Percentiles rank a stretch among this genome's conserved stretches.
Evolutionary conservation across 2,888 invertebrate genomes (phyloP).

Genomic region (Aproaerema taeniolella): DNA sequence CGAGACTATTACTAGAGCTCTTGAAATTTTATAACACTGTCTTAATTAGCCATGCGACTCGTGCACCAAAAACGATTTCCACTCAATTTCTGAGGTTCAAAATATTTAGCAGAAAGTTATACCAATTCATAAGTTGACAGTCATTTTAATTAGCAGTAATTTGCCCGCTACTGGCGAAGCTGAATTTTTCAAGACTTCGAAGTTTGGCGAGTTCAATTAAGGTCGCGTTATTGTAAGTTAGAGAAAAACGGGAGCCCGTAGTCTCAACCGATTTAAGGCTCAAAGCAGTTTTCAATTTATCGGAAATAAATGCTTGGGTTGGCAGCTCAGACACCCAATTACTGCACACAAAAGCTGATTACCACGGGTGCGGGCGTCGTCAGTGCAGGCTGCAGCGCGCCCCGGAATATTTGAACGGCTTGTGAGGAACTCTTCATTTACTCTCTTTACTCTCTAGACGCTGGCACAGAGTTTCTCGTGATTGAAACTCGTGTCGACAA

Average conservation of each 20-base stretch:
- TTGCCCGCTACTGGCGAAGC: too few species aligned
- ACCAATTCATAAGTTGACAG: background rate
- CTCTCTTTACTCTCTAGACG: slow-evolving; percentile 47
- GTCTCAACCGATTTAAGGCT: slow-evolving; percentile 59
- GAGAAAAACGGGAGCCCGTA: slow-evolving; percentile 22
- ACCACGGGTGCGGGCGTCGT: slow-evolving; percentile 55
- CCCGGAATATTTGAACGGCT: slow-evolving; percentile 61
- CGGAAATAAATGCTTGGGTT: slow-evolving; percentile 74
- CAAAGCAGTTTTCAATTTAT: slow-evolving; percentile 76
- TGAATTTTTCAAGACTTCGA: too few species aligned
- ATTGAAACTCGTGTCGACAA: slow-evolving; percentile 44
- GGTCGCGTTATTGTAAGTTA: too few species aligned
- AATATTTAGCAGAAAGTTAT: background rate
- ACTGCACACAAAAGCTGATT: slow-evolving; percentile 76
- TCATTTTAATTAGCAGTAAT: background rate
- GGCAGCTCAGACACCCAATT: slow-evolving; percentile 77
- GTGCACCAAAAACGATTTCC: too few species aligned
- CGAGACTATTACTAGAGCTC: slow-evolving; percentile 50
- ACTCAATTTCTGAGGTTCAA: background rate
- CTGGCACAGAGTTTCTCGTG: slow-evolving; percentile 35
- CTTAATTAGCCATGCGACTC: slow-evolving; percentile 19
- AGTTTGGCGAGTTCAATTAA: too few species aligned
- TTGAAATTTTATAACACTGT: slow-evolving; percentile 46
- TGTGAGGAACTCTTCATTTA: slow-evolving; percentile 61
- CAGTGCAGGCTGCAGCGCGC: slow-evolving; percentile 32